phyloP scores from a whole-genome alignment of 2,113 vertebrate genomes.

The Garra rufa region DNA sequence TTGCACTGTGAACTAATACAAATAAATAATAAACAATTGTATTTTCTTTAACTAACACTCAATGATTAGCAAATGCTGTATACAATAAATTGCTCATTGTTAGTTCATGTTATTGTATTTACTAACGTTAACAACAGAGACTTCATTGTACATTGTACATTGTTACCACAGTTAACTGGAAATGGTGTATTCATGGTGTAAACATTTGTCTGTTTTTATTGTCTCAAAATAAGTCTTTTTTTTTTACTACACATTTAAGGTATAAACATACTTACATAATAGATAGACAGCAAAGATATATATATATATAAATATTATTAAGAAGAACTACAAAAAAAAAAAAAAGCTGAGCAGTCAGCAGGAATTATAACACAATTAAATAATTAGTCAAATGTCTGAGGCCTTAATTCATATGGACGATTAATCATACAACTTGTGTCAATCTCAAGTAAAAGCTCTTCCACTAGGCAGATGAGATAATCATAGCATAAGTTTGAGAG shows the following conservation, averaged over 20 bases:
- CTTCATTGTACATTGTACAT: background rate
- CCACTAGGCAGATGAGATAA: background rate
- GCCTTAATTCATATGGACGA: background rate
- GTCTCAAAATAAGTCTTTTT: background rate
- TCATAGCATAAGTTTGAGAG: background rate
- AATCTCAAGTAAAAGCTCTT: background rate
- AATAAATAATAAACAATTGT: too few relatives aligned
- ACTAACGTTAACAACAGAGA: too few relatives aligned
- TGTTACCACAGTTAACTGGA: background rate
- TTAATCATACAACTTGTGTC: background rate
- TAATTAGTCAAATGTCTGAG: background rate
- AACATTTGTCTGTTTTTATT: background rate
- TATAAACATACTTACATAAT: background rate
- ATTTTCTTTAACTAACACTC: too few relatives aligned
- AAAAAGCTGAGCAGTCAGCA: background rate
- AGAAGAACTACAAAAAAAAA: background rate
- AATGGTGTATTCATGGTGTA: background rate
- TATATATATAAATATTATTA: background rate
- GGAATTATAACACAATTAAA: conserved; percentile 16
- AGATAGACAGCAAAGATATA: too few relatives aligned
- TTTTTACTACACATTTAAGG: background rate
- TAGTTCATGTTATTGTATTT: background rate
- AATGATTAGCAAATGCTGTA: background rate
- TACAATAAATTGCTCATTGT: background rate
- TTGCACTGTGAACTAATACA: too few relatives aligned